Percentiles rank a stretch among this genome's conserved stretches.
phyloP scores from a whole-genome alignment of 2,888 invertebrate species.

The Drosophila eohydei region DNA sequence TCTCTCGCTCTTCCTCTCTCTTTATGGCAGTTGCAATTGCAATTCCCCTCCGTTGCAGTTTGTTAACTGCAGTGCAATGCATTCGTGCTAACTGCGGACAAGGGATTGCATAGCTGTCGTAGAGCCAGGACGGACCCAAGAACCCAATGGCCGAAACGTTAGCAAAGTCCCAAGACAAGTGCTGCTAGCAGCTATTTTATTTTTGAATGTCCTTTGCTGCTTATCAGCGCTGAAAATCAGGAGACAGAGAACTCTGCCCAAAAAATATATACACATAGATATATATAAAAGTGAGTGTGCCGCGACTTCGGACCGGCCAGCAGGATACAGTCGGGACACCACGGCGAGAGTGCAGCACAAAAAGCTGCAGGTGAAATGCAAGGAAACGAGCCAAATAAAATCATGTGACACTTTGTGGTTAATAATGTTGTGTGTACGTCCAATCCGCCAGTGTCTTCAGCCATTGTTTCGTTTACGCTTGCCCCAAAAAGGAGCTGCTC shows the following conservation, averaged over 20 bases:
- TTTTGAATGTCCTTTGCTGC: conserved; percentile 75
- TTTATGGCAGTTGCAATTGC: conserved; percentile 80
- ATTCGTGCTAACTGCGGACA: conserved; percentile 59
- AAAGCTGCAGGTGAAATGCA: conserved; percentile 76
- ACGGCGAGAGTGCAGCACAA: conserved; percentile 28
- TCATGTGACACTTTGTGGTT: conserved; percentile 81
- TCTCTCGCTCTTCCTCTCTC: conserved; percentile 35
- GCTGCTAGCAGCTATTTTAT: conserved; percentile 77
- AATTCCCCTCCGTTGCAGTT: conserved; percentile 76
- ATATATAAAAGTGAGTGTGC: conserved; percentile 37
- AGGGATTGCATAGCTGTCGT: conserved; percentile 38
- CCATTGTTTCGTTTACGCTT: conserved; percentile 50
- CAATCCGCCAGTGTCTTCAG: conserved; percentile 18
- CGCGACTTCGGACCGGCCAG: background rate
- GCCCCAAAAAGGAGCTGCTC: conserved; percentile 44
- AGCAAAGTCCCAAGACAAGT: conserved; percentile 58
- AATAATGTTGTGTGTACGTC: conserved; percentile 70
- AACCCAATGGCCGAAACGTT: conserved; percentile 2
- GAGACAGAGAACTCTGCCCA: conserved; percentile 63
- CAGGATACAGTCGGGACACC: background rate
- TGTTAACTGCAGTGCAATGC: conserved; percentile 79
- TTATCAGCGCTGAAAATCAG: conserved; percentile 71
- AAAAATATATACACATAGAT: conserved; percentile 47
- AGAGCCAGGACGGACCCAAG: conserved; percentile 5
- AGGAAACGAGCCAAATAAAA: conserved; percentile 72